Percentiles rank a stretch among this genome's conserved stretches.
Conservation (phyloP, 2,797 vertebrate species). For the Nyctalus aviator region DNA sequence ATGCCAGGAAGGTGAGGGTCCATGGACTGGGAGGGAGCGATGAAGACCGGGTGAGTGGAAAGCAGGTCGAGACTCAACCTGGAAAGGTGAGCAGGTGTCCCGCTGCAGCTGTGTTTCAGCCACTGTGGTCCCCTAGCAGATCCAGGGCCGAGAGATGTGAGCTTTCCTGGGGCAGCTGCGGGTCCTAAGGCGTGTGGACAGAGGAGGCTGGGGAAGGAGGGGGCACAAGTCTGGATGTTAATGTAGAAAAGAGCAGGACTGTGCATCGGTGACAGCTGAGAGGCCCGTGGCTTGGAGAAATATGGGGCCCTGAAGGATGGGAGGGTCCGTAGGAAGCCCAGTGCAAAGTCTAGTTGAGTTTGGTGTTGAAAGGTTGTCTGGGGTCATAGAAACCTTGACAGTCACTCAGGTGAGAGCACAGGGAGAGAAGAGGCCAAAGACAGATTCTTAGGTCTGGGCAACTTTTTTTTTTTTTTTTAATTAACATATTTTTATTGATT, state of each 20-base stretch:
- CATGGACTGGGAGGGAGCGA: no score
- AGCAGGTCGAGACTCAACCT: background rate
- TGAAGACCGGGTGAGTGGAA: background rate
- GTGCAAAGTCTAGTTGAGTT: background rate
- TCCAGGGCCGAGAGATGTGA: fast-evolving
- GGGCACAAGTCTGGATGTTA: background rate
- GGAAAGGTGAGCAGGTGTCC: background rate
- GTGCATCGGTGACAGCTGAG: background rate
- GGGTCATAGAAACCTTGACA: background rate
- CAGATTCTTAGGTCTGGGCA: background rate
- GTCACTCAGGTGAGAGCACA: fast-evolving
- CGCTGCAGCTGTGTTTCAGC: fast-evolving
- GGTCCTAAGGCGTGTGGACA: background rate
- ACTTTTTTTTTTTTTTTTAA: no score
- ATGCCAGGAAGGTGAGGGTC: background rate
- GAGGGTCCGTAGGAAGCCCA: background rate
- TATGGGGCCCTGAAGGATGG: background rate
- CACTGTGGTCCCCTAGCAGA: fast-evolving
- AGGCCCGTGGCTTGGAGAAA: background rate
- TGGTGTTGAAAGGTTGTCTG: background rate
- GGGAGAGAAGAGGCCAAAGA: background rate
- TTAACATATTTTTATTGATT: no score
- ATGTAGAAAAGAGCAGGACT: background rate
- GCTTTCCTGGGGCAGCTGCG: background rate
- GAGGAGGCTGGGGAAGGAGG: background rate